Conservation (phyloP, 2,113 vertebrate genomes). For the Pterocles burchelli region DNA sequence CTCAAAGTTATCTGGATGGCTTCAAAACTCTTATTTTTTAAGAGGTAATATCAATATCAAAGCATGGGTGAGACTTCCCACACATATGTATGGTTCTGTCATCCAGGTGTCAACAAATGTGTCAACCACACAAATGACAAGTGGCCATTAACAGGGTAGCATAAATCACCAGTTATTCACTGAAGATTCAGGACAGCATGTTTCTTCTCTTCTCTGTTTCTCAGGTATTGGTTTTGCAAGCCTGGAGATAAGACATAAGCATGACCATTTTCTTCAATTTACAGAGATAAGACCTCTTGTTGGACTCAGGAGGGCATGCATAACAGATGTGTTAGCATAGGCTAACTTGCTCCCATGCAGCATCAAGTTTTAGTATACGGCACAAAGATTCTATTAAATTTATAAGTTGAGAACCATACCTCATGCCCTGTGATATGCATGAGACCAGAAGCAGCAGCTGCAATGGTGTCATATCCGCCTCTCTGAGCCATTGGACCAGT, state of each 20-base stretch:
- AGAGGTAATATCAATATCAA: neutral
- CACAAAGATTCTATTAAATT: neutral
- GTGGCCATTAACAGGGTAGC: neutral
- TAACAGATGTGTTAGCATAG: neutral
- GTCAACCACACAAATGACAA: neutral
- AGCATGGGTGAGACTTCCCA: neutral
- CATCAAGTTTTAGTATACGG: neutral
- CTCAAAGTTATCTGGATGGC: neutral
- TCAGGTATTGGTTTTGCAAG: neutral
- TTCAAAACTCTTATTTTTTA: neutral
- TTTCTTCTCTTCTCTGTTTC: neutral
- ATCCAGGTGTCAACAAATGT: neutral
- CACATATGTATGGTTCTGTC: neutral
- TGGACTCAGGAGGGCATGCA: neutral
- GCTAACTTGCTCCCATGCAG: neutral
- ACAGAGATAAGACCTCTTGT: neutral
- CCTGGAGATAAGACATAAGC: neutral
- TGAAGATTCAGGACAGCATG: neutral
- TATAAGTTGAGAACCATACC: constrained; percentile 69
- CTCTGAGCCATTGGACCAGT: constrained; percentile 85
- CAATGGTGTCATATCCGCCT: constrained; percentile 91
- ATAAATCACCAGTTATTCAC: neutral
- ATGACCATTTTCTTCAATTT: neutral
- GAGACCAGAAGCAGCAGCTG: constrained; percentile 91
- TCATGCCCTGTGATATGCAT: constrained; percentile 94